Percentiles rank a stretch among this genome's conserved stretches.
Evolutionary conservation across 2,797 vertebrate genomes (phyloP).

Genomic region (Otolemur crassicaudatus): DNA sequence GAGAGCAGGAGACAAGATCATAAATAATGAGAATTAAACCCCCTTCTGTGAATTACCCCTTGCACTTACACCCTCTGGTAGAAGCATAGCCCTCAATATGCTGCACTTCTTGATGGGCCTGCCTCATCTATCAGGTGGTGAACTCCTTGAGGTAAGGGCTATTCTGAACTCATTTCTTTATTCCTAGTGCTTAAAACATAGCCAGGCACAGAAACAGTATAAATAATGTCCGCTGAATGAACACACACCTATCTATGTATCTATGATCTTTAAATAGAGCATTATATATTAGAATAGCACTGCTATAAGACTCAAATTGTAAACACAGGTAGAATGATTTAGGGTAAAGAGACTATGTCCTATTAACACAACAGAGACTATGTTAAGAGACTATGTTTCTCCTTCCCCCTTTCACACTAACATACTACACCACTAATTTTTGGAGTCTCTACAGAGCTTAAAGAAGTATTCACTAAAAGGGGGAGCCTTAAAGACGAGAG

Average conservation of each 20-base stretch:
- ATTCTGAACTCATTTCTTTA: neutral
- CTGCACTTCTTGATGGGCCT: neutral
- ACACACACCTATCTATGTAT: neutral
- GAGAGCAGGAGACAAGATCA: neutral
- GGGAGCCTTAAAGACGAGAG: neutral
- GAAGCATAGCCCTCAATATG: neutral
- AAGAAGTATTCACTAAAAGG: neutral
- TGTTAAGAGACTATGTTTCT: neutral
- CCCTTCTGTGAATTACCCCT: neutral
- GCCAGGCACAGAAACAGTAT: neutral
- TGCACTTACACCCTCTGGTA: neutral
- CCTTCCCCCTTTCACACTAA: neutral
- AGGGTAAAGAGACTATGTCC: neutral
- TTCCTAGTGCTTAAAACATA: neutral
- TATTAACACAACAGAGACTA: neutral
- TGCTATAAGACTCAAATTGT: neutral
- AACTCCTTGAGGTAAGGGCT: neutral
- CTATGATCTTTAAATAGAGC: neutral
- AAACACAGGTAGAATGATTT: neutral
- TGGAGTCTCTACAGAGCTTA: neutral
- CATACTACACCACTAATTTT: neutral
- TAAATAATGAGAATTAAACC: neutral
- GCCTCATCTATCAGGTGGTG: neutral
- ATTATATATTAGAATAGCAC: neutral
- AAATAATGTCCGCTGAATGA: neutral